Evolutionary conservation across 37 sponge, comb jelly and placozoan species (phyloP).

Genomic region (Spongilla lacustris): DNA sequence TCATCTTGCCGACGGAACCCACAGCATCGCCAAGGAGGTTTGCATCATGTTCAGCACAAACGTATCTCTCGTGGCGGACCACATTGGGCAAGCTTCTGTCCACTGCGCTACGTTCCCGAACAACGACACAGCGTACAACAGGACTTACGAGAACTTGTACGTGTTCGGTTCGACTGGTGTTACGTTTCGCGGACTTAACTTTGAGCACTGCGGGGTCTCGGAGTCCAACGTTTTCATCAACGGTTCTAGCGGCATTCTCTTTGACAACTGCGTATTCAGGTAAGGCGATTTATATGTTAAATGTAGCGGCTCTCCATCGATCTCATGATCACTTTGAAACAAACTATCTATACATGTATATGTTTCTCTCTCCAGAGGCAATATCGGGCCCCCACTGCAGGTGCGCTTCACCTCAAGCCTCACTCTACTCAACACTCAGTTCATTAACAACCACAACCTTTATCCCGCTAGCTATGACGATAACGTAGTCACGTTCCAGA

Average conservation of each 20-base stretch:
- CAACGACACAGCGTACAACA: neutral
- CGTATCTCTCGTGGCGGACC: slow-evolving; percentile 37
- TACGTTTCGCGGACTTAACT: slow-evolving; percentile 37
- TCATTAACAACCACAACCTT: slow-evolving; percentile 55
- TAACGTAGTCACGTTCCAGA: slow-evolving; percentile 31
- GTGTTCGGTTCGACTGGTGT: slow-evolving; percentile 7
- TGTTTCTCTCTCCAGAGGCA: slow-evolving; percentile 18
- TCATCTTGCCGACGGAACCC: neutral
- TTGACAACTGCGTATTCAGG: slow-evolving; percentile 61
- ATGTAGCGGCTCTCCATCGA: no score
- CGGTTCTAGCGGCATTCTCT: neutral
- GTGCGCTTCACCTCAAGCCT: slow-evolving; percentile 24
- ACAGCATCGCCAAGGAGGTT: neutral
- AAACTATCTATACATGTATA: neutral
- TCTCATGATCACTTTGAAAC: no score
- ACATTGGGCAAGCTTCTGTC: slow-evolving; percentile 30
- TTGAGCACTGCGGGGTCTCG: slow-evolving; percentile 63
- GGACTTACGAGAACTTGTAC: slow-evolving; percentile 41
- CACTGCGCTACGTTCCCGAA: slow-evolving; percentile 48
- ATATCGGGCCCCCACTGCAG: slow-evolving; percentile 54
- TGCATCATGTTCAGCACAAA: slow-evolving; percentile 14
- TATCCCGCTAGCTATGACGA: neutral
- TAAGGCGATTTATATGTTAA: slow-evolving; percentile 5
- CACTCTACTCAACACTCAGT: slow-evolving; percentile 28
- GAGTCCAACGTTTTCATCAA: slow-evolving; percentile 59